phyloP scores from a whole-genome alignment of 2,797 vertebrate genomes.

The Sphenodon punctatus region DNA sequence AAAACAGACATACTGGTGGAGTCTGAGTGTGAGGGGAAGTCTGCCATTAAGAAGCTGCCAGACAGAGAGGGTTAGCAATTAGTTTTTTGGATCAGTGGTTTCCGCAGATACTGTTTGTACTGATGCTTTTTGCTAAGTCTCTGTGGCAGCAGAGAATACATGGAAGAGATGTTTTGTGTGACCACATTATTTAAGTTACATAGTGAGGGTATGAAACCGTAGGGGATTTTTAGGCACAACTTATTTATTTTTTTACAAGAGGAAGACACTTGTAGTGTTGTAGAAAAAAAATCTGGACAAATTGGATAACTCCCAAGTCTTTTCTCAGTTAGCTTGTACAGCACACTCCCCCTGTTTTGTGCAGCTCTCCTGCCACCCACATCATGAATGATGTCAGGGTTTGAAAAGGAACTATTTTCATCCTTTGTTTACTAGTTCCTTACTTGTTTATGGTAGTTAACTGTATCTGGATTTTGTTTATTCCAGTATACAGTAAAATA shows the following conservation, averaged over 20 bases:
- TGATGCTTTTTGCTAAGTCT: background rate
- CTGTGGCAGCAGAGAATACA: background rate
- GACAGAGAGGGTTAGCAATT: background rate
- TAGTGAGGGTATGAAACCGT: background rate
- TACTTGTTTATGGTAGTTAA: slow-evolving; percentile 12
- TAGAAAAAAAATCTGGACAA: background rate
- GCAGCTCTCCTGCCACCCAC: background rate
- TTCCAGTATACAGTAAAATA: background rate
- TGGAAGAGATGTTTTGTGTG: background rate
- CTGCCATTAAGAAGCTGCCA: fast-evolving
- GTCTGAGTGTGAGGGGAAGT: background rate
- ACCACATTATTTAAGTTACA: background rate
- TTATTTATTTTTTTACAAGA: background rate
- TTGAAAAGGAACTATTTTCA: background rate
- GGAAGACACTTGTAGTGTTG: background rate
- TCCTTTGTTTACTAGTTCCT: background rate
- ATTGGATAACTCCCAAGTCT: background rate
- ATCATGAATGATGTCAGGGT: background rate
- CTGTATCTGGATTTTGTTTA: background rate
- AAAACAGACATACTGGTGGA: background rate
- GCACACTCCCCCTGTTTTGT: background rate
- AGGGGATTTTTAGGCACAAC: background rate
- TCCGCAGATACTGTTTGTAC: background rate
- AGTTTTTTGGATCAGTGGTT: fast-evolving
- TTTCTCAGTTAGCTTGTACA: background rate